These are phyloP conservation scores for Agriotes lineatus DNA, from an alignment of 2,888 invertebrate genomes.

Conservation along the genomic window DNA sequence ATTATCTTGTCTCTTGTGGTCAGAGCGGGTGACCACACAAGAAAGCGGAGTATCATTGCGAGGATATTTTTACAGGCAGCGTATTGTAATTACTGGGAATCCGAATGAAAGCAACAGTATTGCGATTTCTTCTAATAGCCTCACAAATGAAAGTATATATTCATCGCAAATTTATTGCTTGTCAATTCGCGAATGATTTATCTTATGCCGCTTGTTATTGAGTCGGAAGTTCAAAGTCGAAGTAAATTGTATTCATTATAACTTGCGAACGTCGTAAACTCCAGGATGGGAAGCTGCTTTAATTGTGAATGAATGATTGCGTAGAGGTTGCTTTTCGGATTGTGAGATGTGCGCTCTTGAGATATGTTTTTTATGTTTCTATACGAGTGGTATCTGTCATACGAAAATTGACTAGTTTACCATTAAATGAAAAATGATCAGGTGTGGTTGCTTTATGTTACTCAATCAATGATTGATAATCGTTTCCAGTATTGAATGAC, in stretches of 20 bases:
- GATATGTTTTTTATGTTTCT: not conserved
- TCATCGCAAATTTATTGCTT: not conserved
- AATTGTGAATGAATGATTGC: not conserved
- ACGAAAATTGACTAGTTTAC: too few relatives aligned
- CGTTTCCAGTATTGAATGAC: too few relatives aligned
- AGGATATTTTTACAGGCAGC: too few relatives aligned
- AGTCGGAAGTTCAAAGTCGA: slow-evolving; percentile 3
- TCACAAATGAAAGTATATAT: not conserved
- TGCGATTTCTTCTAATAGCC: not conserved
- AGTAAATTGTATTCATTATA: not conserved
- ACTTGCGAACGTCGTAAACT: not conserved
- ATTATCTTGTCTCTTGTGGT: too few relatives aligned
- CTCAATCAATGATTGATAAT: too few relatives aligned
- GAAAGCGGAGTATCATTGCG: too few relatives aligned
- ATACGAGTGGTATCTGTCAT: too few relatives aligned
- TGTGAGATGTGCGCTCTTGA: not conserved
- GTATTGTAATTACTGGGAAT: too few relatives aligned
- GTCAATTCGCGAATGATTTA: not conserved
- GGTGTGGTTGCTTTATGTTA: too few relatives aligned
- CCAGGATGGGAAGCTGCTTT: not conserved
- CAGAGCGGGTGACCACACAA: too few relatives aligned
- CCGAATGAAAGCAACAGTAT: not conserved
- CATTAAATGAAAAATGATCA: too few relatives aligned
- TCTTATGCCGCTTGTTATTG: not conserved
- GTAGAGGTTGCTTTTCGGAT: not conserved